Evolutionary conservation across 2,797 vertebrate genomes (phyloP), one percentile per base, ranked within the genome.

Genomic region (Gila robusta): DNA sequence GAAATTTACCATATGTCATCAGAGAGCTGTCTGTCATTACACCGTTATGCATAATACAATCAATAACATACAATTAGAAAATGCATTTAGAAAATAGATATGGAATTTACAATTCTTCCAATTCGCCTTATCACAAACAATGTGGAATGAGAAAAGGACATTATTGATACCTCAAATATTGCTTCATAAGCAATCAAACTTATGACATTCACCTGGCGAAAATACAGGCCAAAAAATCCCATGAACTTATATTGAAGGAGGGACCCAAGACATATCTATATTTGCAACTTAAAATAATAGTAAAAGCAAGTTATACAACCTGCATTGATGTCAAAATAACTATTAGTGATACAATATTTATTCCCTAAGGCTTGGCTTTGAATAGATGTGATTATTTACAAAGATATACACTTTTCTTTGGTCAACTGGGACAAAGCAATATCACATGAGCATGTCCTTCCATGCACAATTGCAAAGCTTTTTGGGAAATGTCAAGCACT

Each of bases 381-480:
- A 71, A 19, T 71, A 71, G 44, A 70, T 54, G 23, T 7, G 16
- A 39, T n/a, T 82, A 56, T 71, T 54, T 56, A n/a, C 32, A 56
- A 70, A 82, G 14, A 70, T 39, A 56, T 28, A 26, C 5, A 39
- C 10, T 71, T 70, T 54, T 70, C 62, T 37, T 81, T 69, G 64
- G 23, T 19, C 32, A 23, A 41, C 47, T 19, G 23, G 67, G 49
- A 73, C n/a, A 73, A 52, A 16, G 26, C 19, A 62, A 35, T 59
- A 37, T 62, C 37, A 62, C 37, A 32, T 5, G 8, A 59, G 37
- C 8, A 37, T 49, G n/a, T 82, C 32, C 52, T 16, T 71, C 21
- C 1, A 72, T 21, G 3, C 21, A 26, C 14, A 14, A 56, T n/a
- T 39, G 41, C 5, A 32, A 39, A 54, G 32, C 35, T 54, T 54